Evolutionary conservation across 2,113 vertebrate genomes (phyloP).

Genomic region (Tachysurus fulvidraco): DNA sequence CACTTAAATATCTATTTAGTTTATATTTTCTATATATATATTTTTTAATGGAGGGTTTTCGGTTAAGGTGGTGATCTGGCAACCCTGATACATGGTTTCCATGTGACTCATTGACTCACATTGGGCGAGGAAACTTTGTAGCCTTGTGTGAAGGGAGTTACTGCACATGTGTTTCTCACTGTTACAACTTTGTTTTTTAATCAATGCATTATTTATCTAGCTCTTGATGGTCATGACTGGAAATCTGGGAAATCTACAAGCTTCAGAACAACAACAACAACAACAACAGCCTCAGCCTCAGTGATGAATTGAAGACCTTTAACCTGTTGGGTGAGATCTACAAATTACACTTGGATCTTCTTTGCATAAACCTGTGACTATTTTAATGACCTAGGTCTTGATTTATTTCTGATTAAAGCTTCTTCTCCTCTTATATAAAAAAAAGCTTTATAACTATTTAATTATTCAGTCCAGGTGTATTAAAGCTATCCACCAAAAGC

Average conservation of each 20-base stretch:
- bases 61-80: not conserved
- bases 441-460: not conserved
- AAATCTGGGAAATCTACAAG: not conserved
- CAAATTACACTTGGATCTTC: not conserved
- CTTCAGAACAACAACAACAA: not conserved
- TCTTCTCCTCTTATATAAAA: too few species aligned
- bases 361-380: not conserved
- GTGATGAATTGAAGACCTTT: not conserved
- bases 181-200: not conserved
- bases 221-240: not conserved
- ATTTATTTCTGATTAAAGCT: not conserved
- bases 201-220: not conserved
- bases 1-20: not conserved
- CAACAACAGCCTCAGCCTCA: not conserved
- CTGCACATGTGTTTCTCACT: not conserved
- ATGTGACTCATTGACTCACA: slow-evolving; percentile 46
- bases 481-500: not conserved
- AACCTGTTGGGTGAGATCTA: not conserved
- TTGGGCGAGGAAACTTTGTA: not conserved
- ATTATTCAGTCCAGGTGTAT: not conserved
- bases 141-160: not conserved
- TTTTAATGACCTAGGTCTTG: not conserved
- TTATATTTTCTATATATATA: too few species aligned
- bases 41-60: not conserved
- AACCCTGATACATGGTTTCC: slow-evolving; percentile 37